phyloP scores from a whole-genome alignment of 1,140 invertebrate genomes.

The Drosophila pallidifrons region DNA sequence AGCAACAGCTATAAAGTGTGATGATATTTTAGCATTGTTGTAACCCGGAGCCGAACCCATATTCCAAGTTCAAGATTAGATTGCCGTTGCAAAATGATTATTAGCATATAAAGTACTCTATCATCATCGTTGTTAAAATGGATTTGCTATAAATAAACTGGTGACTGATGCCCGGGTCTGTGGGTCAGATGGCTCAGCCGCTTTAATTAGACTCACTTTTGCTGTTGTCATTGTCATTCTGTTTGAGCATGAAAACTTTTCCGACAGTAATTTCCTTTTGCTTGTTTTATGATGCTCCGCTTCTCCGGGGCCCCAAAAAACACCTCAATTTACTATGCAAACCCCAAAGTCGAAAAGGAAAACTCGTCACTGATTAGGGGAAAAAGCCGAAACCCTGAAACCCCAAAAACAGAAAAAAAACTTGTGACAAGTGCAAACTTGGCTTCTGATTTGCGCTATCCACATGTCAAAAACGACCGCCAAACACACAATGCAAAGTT shows the following conservation, averaged over 20 bases:
- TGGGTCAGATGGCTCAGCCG: constrained; percentile 12
- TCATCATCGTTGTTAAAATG: constrained; percentile 13
- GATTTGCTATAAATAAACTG: constrained; percentile 40
- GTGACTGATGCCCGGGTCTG: constrained; percentile 17
- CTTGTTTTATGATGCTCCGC: constrained; percentile 22
- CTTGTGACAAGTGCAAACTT: constrained; percentile 37
- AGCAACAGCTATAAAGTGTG: constrained; percentile 24
- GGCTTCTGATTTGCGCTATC: constrained; percentile 22
- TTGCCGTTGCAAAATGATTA: constrained; percentile 20
- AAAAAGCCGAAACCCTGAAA: constrained; percentile 13
- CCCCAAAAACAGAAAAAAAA: constrained; percentile 19
- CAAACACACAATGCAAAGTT: constrained; percentile 24
- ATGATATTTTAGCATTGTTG: constrained; percentile 39
- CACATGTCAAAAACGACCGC: constrained; percentile 9
- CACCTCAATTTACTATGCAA: constrained; percentile 39
- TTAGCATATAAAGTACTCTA: constrained; percentile 5
- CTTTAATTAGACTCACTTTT: constrained; percentile 30
- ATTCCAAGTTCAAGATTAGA: constrained; percentile 58
- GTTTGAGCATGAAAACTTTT: constrained; percentile 29
- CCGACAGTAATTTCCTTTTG: constrained; percentile 33
- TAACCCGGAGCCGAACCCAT: constrained; percentile 23
- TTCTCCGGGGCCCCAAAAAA: neutral
- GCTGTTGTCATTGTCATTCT: constrained; percentile 7
- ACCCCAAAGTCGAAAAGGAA: constrained; percentile 11
- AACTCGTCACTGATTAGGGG: constrained; percentile 37